Percentiles rank a stretch among this genome's conserved stretches.
Evolutionary conservation across 2,113 vertebrate species (phyloP).

Genomic region (Lophius piscatorius): DNA sequence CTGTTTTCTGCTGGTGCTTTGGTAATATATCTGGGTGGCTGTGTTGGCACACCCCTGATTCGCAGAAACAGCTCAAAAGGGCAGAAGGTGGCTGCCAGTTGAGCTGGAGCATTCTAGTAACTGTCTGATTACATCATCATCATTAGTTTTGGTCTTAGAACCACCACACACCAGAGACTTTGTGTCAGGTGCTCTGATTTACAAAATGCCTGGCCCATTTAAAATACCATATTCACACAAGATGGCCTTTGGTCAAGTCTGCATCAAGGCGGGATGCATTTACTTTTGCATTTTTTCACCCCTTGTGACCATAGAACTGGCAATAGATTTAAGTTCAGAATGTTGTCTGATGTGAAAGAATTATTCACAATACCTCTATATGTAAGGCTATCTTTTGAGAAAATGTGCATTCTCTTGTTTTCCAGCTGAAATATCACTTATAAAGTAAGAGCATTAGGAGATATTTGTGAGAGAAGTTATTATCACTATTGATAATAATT

Average conservation of each 20-base stretch:
- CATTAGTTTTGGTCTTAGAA: slow-evolving; percentile 71
- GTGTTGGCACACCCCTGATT: slow-evolving; percentile 54
- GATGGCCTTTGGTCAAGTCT: slow-evolving; percentile 29
- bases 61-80: slow-evolving; percentile 62
- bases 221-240: slow-evolving; percentile 35
- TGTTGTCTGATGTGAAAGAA: neutral
- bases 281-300: slow-evolving; percentile 24
- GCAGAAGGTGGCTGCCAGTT: slow-evolving; percentile 68
- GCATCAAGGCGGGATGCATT: slow-evolving; percentile 42
- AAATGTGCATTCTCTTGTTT: neutral
- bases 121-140: slow-evolving; percentile 72
- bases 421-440: neutral
- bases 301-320: slow-evolving; percentile 9
- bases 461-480: too few relatives aligned
- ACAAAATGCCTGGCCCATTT: slow-evolving; percentile 54
- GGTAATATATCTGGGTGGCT: slow-evolving; percentile 56
- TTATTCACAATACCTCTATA: slow-evolving; percentile 11
- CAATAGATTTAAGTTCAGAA: slow-evolving; percentile 5
- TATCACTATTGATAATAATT: slow-evolving; percentile 3
- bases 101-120: slow-evolving; percentile 55
- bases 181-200: slow-evolving; percentile 60
- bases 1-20: slow-evolving; percentile 36
- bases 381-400: neutral
- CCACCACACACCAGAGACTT: slow-evolving; percentile 46
- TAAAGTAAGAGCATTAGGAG: too few relatives aligned